Base-by-base conservation (phyloP, 2,888 invertebrate genomes). In the Lithophane leautieri region DNA sequence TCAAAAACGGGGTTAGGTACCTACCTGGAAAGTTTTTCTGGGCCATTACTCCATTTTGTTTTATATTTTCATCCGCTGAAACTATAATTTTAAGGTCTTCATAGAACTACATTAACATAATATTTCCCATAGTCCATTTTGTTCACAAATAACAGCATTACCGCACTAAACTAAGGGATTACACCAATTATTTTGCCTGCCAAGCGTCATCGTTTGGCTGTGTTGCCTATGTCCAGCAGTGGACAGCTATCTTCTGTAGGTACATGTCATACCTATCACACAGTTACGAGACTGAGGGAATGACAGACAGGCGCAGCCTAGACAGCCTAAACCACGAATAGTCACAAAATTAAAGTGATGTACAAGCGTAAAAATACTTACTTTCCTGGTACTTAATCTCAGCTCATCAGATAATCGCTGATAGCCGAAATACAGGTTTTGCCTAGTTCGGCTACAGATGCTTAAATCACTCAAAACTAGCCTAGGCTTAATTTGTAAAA, bases 161-260 rank as follows among this genome's bases (percentile, higher is more conserved):
- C 62, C 19, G 16, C 22, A 54, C 6, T 25, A 44, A 25, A 16
- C 40, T 65, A 42, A 68, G 47, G 47, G n/a, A 14, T 42, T n/a
- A 8, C 28, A 56, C 42, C 70, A 76, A 76, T 69, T 79, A 69
- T 50, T 58, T 50, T 28, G 40, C 42, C 28, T 69, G 76, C n/a
- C 70, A 79, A 79, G 79, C 12, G n/a, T 42, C 28, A n/a, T 58
- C 68, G n/a, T 66, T 28, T 58, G 56, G 12, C 56, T 78, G 40
- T 50, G 73, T 67, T 67, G 54, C 19, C 7, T 52, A 6, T 40
- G 14, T 19, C 25, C 44, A 47, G 44, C n/a, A 54, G 34, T 65
- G 66, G 12, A 54, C 44, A 65, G 34, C 25, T 54, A 44, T 25
- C 40, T 42, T 12, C 34, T 16, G 50, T 42, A 28, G 8, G 6